phyloP scores from a whole-genome alignment of 2,797 vertebrate species.

The Coilia nasus region DNA sequence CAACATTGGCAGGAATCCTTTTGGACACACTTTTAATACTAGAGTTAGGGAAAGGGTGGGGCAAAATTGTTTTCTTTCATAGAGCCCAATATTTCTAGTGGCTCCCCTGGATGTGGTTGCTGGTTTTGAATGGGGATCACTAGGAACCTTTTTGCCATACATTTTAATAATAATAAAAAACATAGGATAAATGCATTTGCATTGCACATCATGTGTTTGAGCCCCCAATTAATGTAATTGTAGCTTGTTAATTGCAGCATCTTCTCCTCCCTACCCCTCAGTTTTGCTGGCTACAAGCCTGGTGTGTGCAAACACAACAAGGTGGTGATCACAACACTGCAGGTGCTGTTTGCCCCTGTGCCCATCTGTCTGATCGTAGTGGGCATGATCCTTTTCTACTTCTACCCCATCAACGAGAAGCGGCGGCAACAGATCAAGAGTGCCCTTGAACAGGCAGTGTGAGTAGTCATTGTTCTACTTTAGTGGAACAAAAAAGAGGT shows the following conservation, averaged over 20 bases:
- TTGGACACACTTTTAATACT: too few relatives aligned
- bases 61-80: too few relatives aligned
- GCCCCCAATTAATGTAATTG: background rate
- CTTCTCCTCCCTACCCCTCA: conserved; percentile 32
- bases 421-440: conserved; percentile 57
- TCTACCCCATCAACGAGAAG: conserved; percentile 67
- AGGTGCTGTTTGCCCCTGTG: conserved; percentile 61
- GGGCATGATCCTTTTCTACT: conserved; percentile 61
- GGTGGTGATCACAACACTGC: conserved; percentile 52
- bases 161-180: too few relatives aligned
- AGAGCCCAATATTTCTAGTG: too few relatives aligned
- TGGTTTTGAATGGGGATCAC: background rate
- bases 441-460: conserved; percentile 53
- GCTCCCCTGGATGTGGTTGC: background rate
- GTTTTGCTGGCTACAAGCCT: conserved; percentile 67
- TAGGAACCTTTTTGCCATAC: too few relatives aligned
- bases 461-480: conserved; percentile 10
- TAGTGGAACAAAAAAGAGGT: background rate
- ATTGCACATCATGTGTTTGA: too few relatives aligned
- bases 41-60: too few relatives aligned
- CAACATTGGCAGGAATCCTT: too few relatives aligned
- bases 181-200: background rate
- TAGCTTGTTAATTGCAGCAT: background rate
- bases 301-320: conserved; percentile 53
- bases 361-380: conserved; percentile 63